Conservation (phyloP, 2,888 invertebrate genomes). For the Eurois occulta region DNA sequence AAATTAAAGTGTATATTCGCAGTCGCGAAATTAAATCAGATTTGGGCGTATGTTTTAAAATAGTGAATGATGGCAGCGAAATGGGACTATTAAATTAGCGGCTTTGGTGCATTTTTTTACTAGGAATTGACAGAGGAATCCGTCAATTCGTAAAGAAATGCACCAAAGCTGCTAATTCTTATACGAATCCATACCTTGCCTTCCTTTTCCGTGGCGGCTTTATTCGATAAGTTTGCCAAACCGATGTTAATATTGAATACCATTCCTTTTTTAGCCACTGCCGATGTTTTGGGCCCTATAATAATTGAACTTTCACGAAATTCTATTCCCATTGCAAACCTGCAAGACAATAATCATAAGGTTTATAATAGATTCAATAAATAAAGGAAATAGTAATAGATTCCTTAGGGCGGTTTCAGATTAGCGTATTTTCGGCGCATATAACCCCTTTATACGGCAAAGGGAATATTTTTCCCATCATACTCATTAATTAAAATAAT, state of each 20-base stretch:
- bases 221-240: conserved; percentile 95
- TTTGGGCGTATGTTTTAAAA: background rate
- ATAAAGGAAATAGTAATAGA: background rate
- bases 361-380: background rate
- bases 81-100: too few species aligned
- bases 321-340: conserved; percentile 99
- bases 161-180: background rate
- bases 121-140: background rate
- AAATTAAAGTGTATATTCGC: background rate
- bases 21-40: background rate
- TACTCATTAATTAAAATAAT: too few species aligned
- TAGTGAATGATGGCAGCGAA: background rate
- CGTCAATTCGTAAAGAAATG: background rate
- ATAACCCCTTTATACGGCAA: too few species aligned
- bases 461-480: too few species aligned
- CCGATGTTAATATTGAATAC: conserved; percentile 99
- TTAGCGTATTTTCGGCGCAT: background rate
- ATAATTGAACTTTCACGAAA: conserved; percentile 98
- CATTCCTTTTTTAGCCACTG: conserved; percentile 97
- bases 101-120: too few species aligned
- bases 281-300: conserved; percentile 97
- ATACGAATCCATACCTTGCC: conserved; percentile 91
- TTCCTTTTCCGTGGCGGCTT: conserved; percentile 95
- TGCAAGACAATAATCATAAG: conserved; percentile 71
- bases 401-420: background rate